Evolutionary conservation across 2,888 invertebrate genomes (phyloP), one percentile per base, ranked within the genome.

Genomic region (Drosophila koepferae): DNA sequence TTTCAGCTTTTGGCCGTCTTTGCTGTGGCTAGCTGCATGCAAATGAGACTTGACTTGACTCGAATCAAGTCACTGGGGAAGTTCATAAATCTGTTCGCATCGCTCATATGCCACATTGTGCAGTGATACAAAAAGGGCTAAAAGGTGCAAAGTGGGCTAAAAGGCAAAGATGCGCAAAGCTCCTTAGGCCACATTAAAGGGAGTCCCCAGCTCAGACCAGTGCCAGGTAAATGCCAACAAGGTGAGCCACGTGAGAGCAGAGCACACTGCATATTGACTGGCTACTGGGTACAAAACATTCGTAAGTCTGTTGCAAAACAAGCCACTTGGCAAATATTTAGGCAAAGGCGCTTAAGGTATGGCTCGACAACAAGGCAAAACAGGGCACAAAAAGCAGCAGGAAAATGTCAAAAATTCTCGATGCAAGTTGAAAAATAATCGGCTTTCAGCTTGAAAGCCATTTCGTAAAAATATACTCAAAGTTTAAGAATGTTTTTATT

Each of bases 71-170:
- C 40, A 56, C 44, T 68, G 68, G 71, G 71, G 51, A 69, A 77
- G 82, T 80, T 82, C 89, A 89, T 88, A 89, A 89, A 80, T 86
- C 71, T 59, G 38, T 53, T 36, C 64, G 55, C 76, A 76, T 76
- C 72, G 58, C 77, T 74, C 77, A 77, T 77, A 74, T 73, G 74
- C 74, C 65, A 18, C 65, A 14, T 65, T 41, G 54, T 46, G 55
- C 65, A 62, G 34, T 41, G 41, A 41, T 23, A 48, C 55, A 61
- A 10, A 14, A 16, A 36, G 46, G 40, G 36, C 53, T 36, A n/a
- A 16, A 8, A 36, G 34, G 53, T 20, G 53, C 49, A 2, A 56
- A 18, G 41, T 31, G 38, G 23, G 48, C 28, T 43, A 56, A 59
- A 59, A 44, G 40, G 36, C 40, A 18, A 61, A 49, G 63, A 40